Evolutionary conservation across 2,113 vertebrate species (phyloP), one percentile per base, ranked within the genome.

Genomic region (Thinocorus orbignyianus): DNA sequence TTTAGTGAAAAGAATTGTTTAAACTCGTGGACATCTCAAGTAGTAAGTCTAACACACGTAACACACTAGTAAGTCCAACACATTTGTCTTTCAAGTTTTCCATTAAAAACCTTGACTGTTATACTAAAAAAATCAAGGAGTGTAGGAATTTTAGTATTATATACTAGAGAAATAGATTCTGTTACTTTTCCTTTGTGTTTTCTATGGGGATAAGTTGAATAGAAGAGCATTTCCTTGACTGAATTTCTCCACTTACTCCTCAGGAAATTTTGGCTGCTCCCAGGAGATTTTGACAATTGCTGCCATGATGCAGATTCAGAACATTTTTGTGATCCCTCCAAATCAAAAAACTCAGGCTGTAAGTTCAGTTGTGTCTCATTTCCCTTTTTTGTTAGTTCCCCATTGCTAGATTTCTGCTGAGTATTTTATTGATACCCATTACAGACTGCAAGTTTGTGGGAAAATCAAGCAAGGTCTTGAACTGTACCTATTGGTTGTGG

Each of bases 301-400:
- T 16, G 99, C 99, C 76, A 99, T 99, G 99, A 99, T 99, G 99
- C 99, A 99, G 96, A 99, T 99, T 97, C 99, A 99, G 94, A 99
- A 99, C 92, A 97, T 99, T 83, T 99, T 99, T 92, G 74, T 98
- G 48, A 95, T 98, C 39, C 99, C 99, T 37, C 97, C 99, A 87
- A 99, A 99, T 97, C 99, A 99, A 97, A 99, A 99, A 97, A 97
- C 97, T 86, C 98, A 98, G 81, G 99, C 99, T 33, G 99, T 99
- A 97, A 98, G 99, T 98, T 90, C 48, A 41, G 7, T 87, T 1
- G 0, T n/a, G 25, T 80, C 18, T 78, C 9, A 1, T 48, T 54
- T 93, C 58, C 11, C 48, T 30, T 30, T 48, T 39, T 42, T 39
- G 48, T 62, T 73, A 16, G 8, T 52, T 39, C 42, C 28, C 15